Base-by-base conservation (phyloP, 2,888 invertebrate species). In the Andrena marginata region DNA sequence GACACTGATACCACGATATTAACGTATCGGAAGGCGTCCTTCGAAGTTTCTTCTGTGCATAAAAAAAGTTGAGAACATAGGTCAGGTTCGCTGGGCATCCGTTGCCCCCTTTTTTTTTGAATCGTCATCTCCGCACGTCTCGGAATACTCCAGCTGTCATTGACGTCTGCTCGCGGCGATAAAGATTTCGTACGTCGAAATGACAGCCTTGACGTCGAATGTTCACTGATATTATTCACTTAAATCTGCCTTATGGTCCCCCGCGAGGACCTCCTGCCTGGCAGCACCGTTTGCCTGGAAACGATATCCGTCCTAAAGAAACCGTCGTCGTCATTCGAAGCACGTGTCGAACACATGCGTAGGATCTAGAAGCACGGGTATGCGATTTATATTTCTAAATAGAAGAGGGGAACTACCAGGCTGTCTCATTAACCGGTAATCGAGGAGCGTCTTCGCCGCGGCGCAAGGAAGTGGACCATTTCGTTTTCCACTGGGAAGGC, bases 321-420 rank as follows among this genome's bases (percentile, higher is more conserved):
- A 77, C 71, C 31, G 42, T 80, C 31, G 31, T 80, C 51, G 56
- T 71, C 51, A 60, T 68, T 69, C 73, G 67, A 20, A 65, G 51
- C 83, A 80, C 77, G 81, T 87, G 84, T 73, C 75, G 56, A 62
- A 70, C 88, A 88, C 70, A 77, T 88, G 88, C 42, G 51, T 23
- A 59, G 51, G 56, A 77, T 48, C 62, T 76, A 60, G 49, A 72
- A 48, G 51, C 33, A 49, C 7, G 54, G 7, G 35, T 20, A 51
- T 49, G 54, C 67, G 42, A 79, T 74, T 72, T 20, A 70, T 70
- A 51, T 67, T 48, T 10, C 49, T 33, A 60, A 31, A 42, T n/a
- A 64, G 71, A 26, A 48, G 63, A 68, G 62, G 59, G 67, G 49
- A 71, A 69, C 62, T 51, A 13, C 20, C 10, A 42, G n/a, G 51